A percentile compares a stretch with the other conserved stretches of the same genome.
phyloP scores from a whole-genome alignment of 1,140 invertebrate species.

The Aricia agestis region DNA sequence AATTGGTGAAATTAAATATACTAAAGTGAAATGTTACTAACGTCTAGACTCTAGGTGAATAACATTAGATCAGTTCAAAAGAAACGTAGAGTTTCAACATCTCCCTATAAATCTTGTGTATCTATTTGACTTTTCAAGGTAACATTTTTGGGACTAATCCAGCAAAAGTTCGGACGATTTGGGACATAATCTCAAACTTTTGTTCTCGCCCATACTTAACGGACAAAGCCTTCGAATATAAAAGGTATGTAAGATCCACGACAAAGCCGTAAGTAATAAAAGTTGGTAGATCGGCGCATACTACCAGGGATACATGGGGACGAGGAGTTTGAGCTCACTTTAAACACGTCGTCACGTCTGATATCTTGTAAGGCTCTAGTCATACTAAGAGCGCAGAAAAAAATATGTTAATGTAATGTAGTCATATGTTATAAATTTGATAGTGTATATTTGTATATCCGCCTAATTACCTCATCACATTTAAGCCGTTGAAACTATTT shows the following conservation, averaged over 20 bases:
- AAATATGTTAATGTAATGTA: too few relatives aligned
- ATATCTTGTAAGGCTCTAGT: background rate
- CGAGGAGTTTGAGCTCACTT: background rate
- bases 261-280: constrained; percentile 1
- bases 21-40: too few relatives aligned
- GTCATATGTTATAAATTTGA: too few relatives aligned
- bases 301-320: background rate
- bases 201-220: background rate
- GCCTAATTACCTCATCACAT: too few relatives aligned
- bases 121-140: background rate
- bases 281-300: background rate
- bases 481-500: too few relatives aligned
- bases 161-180: background rate
- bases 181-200: background rate
- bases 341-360: background rate
- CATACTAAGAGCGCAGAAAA: background rate
- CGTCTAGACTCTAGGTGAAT: too few relatives aligned
- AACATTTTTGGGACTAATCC: background rate
- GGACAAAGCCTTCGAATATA: background rate
- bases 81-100: too few relatives aligned
- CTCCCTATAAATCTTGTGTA: too few relatives aligned
- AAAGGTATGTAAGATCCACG: background rate
- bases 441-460: too few relatives aligned
- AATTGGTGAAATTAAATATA: too few relatives aligned
- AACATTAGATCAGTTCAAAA: too few relatives aligned